phyloP scores from a whole-genome alignment of 2,113 vertebrate genomes.

The Benitochromis conjunctus region DNA sequence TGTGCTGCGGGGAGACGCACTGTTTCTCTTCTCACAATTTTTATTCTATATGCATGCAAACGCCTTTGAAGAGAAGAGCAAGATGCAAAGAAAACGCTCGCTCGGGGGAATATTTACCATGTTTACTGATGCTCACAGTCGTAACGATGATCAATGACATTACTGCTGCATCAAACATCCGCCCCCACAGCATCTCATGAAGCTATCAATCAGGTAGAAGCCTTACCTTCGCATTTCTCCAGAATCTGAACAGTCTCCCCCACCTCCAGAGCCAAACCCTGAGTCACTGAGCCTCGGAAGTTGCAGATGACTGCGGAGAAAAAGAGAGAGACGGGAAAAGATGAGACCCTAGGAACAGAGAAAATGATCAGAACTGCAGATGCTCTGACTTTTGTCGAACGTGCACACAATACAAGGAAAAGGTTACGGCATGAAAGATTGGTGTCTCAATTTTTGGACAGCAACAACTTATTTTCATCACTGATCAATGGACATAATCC shows the following conservation, averaged over 20 bases:
- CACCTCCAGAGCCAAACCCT: constrained; percentile 90
- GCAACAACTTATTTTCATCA: neutral
- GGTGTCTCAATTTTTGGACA: neutral
- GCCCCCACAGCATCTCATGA: neutral
- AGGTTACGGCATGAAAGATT: neutral
- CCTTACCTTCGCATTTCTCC: constrained; percentile 94
- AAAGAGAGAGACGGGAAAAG: constrained; percentile 10
- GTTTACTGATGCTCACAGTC: neutral
- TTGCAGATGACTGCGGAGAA: constrained; percentile 84
- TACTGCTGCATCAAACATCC: neutral
- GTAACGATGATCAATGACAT: neutral
- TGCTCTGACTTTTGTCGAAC: neutral
- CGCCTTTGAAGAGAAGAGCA: neutral
- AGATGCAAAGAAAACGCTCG: neutral
- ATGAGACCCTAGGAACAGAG: neutral
- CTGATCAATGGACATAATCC: rapidly evolving
- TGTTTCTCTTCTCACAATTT: neutral
- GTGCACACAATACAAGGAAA: neutral
- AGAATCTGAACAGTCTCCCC: constrained; percentile 96
- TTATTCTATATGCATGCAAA: neutral
- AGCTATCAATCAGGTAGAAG: neutral
- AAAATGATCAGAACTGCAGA: neutral
- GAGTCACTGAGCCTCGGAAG: constrained; percentile 86
- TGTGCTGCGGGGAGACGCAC: neutral
- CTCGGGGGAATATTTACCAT: neutral